Evolutionary conservation across 2,888 invertebrate genomes (phyloP).

Genomic region (Patella caerulea): DNA sequence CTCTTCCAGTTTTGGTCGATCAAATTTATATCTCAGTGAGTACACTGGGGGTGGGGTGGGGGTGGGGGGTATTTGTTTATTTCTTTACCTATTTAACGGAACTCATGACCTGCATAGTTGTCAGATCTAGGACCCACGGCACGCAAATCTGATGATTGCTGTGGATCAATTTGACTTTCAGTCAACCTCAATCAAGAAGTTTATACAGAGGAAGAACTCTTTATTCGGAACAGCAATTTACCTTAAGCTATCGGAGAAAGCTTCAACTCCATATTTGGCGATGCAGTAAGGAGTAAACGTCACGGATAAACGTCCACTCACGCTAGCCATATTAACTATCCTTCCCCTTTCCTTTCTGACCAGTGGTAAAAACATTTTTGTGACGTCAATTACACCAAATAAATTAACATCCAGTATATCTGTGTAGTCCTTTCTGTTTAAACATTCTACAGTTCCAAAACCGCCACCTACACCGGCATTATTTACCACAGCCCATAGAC

Average conservation of each 20-base stretch:
- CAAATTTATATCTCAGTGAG: too few relatives aligned
- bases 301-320: constrained; percentile 46
- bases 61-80: too few relatives aligned
- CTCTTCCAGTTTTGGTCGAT: too few relatives aligned
- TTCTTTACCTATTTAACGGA: too few relatives aligned
- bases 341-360: constrained; percentile 52
- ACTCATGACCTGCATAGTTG: too few relatives aligned
- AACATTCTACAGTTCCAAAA: constrained; percentile 65
- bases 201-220: too few relatives aligned
- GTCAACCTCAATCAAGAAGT: too few relatives aligned
- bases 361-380: constrained; percentile 53
- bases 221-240: constrained; percentile 20
- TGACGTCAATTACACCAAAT: constrained; percentile 65
- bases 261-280: constrained; percentile 61
- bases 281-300: constrained; percentile 49
- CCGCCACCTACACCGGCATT: constrained; percentile 60
- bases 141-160: too few relatives aligned
- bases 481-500: constrained; percentile 64
- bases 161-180: too few relatives aligned
- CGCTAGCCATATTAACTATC: constrained; percentile 58
- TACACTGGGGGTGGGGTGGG: too few relatives aligned
- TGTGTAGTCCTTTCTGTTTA: constrained; percentile 62
- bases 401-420: constrained; percentile 59
- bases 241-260: constrained; percentile 59
- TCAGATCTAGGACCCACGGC: too few relatives aligned